Evolutionary conservation across 2,888 invertebrate species (phyloP).

Genomic region (Hypena proboscidalis): DNA sequence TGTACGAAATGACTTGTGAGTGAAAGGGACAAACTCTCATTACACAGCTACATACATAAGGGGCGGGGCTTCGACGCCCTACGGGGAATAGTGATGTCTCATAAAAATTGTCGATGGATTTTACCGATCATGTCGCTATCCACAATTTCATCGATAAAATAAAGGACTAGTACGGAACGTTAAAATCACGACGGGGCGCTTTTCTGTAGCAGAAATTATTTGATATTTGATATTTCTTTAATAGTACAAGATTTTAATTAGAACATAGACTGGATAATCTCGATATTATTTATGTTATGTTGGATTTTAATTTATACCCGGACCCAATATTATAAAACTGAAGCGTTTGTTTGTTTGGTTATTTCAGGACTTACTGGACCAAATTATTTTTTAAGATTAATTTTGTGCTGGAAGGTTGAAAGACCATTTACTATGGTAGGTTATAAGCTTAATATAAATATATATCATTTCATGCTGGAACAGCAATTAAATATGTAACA

Average conservation of each 20-base stretch:
- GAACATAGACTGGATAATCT: slow-evolving; percentile 36
- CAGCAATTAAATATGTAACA: too few relatives aligned
- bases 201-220: slow-evolving; percentile 55
- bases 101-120: slow-evolving; percentile 69
- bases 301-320: slow-evolving; percentile 36
- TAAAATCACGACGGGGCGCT: slow-evolving; percentile 72
- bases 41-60: slow-evolving; percentile 56
- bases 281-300: slow-evolving; percentile 26
- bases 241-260: slow-evolving; percentile 75
- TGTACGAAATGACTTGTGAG: slow-evolving; percentile 32
- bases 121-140: slow-evolving; percentile 52
- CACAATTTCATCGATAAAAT: slow-evolving; percentile 62
- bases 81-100: slow-evolving; percentile 66
- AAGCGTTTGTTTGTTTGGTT: too few relatives aligned
- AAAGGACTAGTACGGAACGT: slow-evolving; percentile 43
- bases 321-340: too few relatives aligned
- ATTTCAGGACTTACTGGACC: too few relatives aligned
- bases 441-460: too few relatives aligned
- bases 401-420: too few relatives aligned
- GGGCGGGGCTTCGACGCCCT: slow-evolving; percentile 60
- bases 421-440: too few relatives aligned
- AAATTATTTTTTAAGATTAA: too few relatives aligned
- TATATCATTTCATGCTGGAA: too few relatives aligned
- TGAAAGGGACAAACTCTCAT: slow-evolving; percentile 64
- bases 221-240: slow-evolving; percentile 54